These are phyloP conservation scores for Anas capensis DNA, from an alignment of 2,797 vertebrate species.

Conservation along the genomic window DNA sequence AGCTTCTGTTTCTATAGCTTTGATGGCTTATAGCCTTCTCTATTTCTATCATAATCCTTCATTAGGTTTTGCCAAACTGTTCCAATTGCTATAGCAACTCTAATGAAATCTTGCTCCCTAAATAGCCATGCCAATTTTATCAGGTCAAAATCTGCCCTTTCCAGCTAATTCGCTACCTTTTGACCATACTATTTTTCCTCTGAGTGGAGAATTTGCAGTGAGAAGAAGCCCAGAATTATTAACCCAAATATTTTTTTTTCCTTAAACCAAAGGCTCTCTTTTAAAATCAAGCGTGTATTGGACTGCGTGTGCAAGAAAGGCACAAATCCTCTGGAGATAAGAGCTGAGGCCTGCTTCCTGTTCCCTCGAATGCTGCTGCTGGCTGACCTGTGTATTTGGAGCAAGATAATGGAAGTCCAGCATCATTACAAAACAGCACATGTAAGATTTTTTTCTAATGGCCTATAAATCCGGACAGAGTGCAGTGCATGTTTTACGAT, in stretches of 20 bases:
- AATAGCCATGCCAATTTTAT: conserved; percentile 50
- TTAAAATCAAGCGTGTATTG: not conserved
- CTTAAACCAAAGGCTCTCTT: not conserved
- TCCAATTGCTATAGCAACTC: conserved; percentile 74
- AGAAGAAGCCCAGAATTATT: conserved; percentile 20
- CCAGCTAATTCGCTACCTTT: conserved; percentile 23
- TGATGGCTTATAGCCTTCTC: conserved; percentile 21
- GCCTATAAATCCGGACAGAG: not conserved
- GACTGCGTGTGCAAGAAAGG: not conserved
- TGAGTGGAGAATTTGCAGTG: not conserved
- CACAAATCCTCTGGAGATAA: not conserved
- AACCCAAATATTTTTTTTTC: not conserved
- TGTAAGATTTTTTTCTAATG: not conserved
- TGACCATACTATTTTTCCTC: not conserved
- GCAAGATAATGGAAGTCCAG: conserved; percentile 15
- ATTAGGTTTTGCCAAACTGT: conserved; percentile 62
- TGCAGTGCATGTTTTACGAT: not conserved
- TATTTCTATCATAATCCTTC: conserved; percentile 65
- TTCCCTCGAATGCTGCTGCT: not conserved
- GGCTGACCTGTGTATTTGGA: conserved; percentile 12
- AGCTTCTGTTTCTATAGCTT: conserved; percentile 36
- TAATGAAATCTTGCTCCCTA: conserved; percentile 71
- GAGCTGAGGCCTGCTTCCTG: not conserved
- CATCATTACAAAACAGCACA: not conserved
- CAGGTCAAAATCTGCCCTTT: conserved; percentile 59